Conservation (phyloP, 2,113 vertebrate genomes). For the Okapia johnstoni region DNA sequence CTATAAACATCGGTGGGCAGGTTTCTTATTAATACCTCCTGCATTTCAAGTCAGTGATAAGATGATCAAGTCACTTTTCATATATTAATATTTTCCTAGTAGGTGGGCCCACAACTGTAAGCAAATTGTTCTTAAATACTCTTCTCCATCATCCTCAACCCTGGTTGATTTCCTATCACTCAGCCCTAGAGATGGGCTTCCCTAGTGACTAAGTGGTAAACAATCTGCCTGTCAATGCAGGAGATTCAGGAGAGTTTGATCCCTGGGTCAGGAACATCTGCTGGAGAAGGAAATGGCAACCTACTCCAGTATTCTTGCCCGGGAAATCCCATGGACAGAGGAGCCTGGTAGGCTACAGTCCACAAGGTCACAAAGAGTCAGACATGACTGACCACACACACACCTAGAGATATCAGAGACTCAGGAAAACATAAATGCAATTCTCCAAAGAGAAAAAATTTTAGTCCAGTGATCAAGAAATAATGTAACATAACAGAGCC, state of each 20-base stretch:
- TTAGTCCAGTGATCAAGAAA: background rate
- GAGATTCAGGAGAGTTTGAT: background rate
- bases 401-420: background rate
- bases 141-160: background rate
- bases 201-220: background rate
- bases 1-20: background rate
- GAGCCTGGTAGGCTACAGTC: background rate
- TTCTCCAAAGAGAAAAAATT: background rate
- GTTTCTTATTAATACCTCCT: background rate
- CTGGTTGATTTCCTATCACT: background rate
- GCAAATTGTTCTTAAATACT: background rate
- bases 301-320: background rate
- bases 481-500: background rate
- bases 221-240: background rate
- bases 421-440: background rate
- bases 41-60: background rate
- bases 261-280: rapidly evolving
- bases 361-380: background rate
- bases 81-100: background rate
- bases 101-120: background rate
- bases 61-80: background rate
- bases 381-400: background rate
- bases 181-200: background rate
- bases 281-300: background rate
- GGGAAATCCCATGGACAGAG: background rate